phyloP scores from a whole-genome alignment of 2,113 vertebrate genomes.

The Eclectus roratus region DNA sequence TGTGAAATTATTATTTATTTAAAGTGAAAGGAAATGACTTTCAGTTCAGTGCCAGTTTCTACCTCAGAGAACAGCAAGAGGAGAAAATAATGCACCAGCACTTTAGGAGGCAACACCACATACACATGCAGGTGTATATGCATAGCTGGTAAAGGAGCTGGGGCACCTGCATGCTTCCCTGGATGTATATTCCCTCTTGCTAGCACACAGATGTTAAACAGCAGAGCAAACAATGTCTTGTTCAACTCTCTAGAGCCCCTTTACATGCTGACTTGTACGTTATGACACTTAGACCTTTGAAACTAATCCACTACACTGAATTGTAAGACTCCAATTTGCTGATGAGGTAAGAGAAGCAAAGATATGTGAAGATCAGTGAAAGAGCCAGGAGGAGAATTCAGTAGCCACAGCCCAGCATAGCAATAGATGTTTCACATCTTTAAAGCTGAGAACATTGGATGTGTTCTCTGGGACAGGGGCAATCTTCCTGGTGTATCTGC shows the following conservation, averaged over 20 bases:
- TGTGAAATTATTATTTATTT: slow-evolving; percentile 28
- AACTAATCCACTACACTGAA: neutral
- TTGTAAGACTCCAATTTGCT: neutral
- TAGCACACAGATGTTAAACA: neutral
- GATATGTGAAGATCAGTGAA: neutral
- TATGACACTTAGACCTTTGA: neutral
- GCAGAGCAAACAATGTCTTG: neutral
- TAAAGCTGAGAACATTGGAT: neutral
- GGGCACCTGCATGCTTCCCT: neutral
- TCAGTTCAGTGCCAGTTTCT: neutral
- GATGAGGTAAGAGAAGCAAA: neutral
- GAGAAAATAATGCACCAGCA: neutral
- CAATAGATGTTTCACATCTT: neutral
- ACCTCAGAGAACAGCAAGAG: neutral
- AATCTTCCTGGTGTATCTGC: neutral
- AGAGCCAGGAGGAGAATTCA: neutral
- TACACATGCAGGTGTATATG: neutral
- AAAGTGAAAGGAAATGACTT: slow-evolving; percentile 38
- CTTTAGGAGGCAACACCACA: neutral
- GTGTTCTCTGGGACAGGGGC: neutral
- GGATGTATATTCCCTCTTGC: neutral
- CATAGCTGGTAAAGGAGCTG: neutral
- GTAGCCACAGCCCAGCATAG: neutral
- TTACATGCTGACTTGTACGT: neutral
- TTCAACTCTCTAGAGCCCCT: neutral